These are phyloP conservation scores for Clupea harengus DNA, from an alignment of 2,113 vertebrate species.

Conservation along the genomic window DNA sequence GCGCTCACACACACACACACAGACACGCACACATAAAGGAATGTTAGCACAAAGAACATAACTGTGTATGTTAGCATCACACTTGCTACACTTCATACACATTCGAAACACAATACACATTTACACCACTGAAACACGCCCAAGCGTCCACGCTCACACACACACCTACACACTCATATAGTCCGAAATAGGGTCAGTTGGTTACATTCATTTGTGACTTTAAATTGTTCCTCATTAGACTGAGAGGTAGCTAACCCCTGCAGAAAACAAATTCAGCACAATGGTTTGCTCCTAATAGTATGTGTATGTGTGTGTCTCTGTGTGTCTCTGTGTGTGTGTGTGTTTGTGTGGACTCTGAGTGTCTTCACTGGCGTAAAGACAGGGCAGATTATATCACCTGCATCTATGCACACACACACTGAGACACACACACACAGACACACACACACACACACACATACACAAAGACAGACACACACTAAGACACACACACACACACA, in stretches of 20 bases:
- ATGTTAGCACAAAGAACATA: not conserved
- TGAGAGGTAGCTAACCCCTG: too few relatives aligned
- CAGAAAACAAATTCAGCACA: too few relatives aligned
- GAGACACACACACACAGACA: not conserved
- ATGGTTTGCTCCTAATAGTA: too few relatives aligned
- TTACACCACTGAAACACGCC: not conserved
- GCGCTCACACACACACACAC: not conserved
- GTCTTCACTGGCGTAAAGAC: too few relatives aligned
- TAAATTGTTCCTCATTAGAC: too few relatives aligned
- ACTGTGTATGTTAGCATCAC: not conserved
- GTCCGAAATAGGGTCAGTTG: not conserved
- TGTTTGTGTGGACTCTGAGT: too few relatives aligned
- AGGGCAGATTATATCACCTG: too few relatives aligned
- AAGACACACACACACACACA: too few relatives aligned
- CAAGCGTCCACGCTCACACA: not conserved
- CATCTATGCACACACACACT: not conserved
- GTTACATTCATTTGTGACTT: too few relatives aligned
- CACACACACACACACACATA: not conserved
- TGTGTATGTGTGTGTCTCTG: too few relatives aligned
- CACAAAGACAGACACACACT: not conserved
- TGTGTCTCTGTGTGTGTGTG: too few relatives aligned
- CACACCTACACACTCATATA: conserved; percentile 22
- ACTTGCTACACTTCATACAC: not conserved
- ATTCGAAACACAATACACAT: not conserved
- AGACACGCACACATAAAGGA: too few relatives aligned